A percentile compares a stretch with the other conserved stretches of the same genome.
Evolutionary conservation across 2,113 vertebrate genomes (phyloP).

Genomic region (Lota lota): DNA sequence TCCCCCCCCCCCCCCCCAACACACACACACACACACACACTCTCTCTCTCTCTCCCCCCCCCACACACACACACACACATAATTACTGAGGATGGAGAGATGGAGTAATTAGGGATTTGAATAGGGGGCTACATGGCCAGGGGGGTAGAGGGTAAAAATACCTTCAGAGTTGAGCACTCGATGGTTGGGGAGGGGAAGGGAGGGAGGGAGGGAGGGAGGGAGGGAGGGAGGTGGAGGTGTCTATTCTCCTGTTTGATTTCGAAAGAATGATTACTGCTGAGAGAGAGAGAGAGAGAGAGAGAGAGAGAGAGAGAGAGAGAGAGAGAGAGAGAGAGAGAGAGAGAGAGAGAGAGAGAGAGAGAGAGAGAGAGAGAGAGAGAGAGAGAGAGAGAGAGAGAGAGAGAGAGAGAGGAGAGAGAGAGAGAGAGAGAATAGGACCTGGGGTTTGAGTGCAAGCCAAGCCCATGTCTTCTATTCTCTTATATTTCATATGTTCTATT

Average conservation of each 20-base stretch:
- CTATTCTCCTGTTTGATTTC: constrained; percentile 21
- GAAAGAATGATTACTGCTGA: constrained; percentile 31
- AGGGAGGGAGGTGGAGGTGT: constrained; percentile 25
- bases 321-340: constrained; percentile 15
- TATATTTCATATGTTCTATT: constrained; percentile 1
- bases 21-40: neutral
- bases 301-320: constrained; percentile 21
- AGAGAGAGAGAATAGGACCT: constrained; percentile 8
- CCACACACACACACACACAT: neutral
- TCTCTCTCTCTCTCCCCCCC: neutral
- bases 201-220: constrained; percentile 11
- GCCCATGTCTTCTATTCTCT: too few relatives aligned
- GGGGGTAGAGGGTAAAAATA: neutral
- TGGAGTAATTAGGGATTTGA: constrained; percentile 6
- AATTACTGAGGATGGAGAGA: neutral
- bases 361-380: neutral
- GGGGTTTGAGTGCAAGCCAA: constrained; percentile 14
- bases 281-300: constrained; percentile 7
- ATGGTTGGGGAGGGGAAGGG: too few relatives aligned
- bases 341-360: neutral
- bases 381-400: neutral
- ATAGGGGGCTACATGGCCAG: neutral
- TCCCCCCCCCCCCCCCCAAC: neutral
- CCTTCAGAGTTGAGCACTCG: too few relatives aligned
- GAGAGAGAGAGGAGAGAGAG: neutral